These are phyloP conservation scores for Palythoa grandis DNA, from an alignment of 92 coral and sea anemone genomes.

Conservation along the genomic window DNA sequence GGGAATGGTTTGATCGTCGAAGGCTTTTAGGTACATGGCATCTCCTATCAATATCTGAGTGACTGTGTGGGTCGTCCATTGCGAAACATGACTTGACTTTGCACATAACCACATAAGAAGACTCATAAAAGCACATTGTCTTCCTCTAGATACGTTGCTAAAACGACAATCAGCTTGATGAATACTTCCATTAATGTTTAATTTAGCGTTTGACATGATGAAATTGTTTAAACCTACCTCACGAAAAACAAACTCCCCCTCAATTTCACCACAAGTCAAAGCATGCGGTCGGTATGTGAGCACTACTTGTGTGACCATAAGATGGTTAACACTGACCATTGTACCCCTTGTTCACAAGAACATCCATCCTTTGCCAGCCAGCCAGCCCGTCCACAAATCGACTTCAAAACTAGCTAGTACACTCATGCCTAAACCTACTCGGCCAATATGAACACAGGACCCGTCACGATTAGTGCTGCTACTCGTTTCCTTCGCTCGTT, in stretches of 20 bases:
- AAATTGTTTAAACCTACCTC: not conserved
- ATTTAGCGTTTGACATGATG: not conserved
- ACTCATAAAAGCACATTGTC: too few species aligned
- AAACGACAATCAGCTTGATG: not conserved
- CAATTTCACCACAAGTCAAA: not conserved
- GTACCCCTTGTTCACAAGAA: too few species aligned
- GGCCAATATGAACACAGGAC: too few species aligned
- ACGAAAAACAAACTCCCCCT: not conserved
- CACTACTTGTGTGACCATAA: too few species aligned
- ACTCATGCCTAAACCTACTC: too few species aligned
- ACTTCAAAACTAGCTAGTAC: too few species aligned
- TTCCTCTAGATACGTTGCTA: not conserved
- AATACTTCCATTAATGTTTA: not conserved
- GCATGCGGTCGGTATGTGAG: not conserved
- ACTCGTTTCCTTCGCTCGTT: not conserved
- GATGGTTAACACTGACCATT: too few species aligned
- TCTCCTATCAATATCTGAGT: constrained; percentile 1
- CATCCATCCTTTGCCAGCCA: too few species aligned
- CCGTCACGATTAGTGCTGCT: too few species aligned
- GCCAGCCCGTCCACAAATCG: too few species aligned
- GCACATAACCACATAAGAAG: not conserved
- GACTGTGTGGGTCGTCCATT: not conserved
- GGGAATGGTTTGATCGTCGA: not conserved
- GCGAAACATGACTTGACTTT: not conserved
- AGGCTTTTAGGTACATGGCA: not conserved